Conservation (phyloP, 2,113 vertebrate species). For the Epinephelus moara region DNA sequence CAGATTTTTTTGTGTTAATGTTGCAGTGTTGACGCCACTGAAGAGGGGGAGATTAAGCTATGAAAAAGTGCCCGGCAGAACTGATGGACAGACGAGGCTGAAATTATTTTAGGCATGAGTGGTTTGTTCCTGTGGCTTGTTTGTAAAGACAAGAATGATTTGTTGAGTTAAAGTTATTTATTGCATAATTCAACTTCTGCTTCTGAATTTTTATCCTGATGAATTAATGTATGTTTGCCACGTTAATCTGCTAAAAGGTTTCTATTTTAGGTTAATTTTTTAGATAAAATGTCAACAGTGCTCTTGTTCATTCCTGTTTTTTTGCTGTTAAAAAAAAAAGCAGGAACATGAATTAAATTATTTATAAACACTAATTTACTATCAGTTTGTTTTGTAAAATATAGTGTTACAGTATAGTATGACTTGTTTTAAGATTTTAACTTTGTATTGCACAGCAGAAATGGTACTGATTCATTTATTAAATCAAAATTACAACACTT, state of each 20-base stretch:
- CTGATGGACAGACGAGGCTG: slow-evolving; percentile 93
- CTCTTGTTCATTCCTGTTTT: not conserved
- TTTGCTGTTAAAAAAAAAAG: not conserved
- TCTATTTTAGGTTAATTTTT: not conserved
- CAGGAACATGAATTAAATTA: not conserved
- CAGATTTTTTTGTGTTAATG: not conserved
- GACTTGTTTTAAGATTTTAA: not conserved
- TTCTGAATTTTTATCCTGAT: not conserved
- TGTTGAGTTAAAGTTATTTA: not conserved
- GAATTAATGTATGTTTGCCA: not conserved
- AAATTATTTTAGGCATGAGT: slow-evolving; percentile 85
- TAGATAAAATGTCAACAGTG: not conserved
- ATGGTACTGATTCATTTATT: not conserved
- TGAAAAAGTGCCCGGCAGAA: slow-evolving; percentile 91
- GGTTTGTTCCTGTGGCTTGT: not conserved
- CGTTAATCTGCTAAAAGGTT: not conserved
- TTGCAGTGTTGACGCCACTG: slow-evolving; percentile 70
- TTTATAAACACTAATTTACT: not conserved
- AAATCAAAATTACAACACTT: not conserved
- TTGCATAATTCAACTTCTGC: not conserved
- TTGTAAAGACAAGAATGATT: not conserved
- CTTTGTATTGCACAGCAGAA: not conserved
- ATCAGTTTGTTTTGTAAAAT: not conserved
- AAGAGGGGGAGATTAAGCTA: slow-evolving; percentile 88
- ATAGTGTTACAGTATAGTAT: not conserved